phyloP scores from a whole-genome alignment of 2,113 vertebrate genomes.

The Rhynchomys soricoides region DNA sequence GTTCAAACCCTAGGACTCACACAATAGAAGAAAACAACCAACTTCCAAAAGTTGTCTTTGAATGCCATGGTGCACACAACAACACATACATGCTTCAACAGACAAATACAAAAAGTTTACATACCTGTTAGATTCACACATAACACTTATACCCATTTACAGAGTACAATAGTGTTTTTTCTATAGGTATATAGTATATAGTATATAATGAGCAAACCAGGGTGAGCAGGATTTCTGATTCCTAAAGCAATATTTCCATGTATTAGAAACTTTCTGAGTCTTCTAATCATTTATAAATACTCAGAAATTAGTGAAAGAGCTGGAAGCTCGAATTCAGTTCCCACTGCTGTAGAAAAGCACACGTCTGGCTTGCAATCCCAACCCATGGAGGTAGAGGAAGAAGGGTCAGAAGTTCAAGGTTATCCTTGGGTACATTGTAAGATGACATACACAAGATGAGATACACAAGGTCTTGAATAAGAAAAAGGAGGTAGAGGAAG shows the following conservation, averaged over 20 bases:
- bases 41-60: neutral
- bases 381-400: neutral
- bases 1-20: neutral
- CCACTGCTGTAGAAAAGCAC: no score
- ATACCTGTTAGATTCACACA: neutral
- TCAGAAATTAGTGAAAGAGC: neutral
- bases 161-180: neutral
- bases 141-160: neutral
- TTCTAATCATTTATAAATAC: neutral
- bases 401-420: neutral
- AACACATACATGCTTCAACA: neutral
- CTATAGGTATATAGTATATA: neutral
- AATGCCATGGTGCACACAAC: neutral
- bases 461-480: neutral
- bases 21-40: neutral
- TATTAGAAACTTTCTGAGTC: neutral
- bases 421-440: neutral
- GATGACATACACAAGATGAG: neutral
- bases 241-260: neutral
- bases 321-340: neutral
- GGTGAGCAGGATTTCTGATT: neutral
- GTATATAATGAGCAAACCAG: neutral
- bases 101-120: neutral
- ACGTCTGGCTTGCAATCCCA: neutral
- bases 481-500: no score